Conservation (phyloP, 2,113 vertebrate species). For the Corythoichthys intestinalis region DNA sequence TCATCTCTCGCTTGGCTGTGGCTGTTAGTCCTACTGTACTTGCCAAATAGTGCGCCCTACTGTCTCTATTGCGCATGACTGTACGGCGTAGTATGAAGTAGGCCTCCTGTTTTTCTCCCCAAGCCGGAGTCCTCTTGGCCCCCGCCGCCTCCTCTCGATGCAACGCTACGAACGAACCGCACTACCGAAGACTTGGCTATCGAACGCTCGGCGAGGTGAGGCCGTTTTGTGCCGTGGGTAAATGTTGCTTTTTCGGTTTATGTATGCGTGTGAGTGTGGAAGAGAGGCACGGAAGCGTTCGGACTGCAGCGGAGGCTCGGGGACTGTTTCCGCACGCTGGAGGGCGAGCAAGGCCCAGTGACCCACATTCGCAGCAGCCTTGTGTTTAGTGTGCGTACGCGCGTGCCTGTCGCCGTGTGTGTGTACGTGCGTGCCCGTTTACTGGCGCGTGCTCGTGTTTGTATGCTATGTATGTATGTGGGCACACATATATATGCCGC, state of each 20-base stretch:
- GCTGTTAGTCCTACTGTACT: constrained; percentile 47
- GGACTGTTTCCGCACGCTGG: constrained; percentile 69
- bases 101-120: constrained; percentile 71
- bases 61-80: constrained; percentile 70
- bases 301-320: constrained; percentile 59
- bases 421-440: constrained; percentile 9
- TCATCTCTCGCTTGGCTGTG: constrained; percentile 15
- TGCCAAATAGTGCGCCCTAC: constrained; percentile 64
- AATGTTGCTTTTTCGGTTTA: constrained; percentile 1
- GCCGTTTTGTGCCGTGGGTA: background rate
- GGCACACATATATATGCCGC: constrained; percentile 56
- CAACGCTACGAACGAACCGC: constrained; percentile 56
- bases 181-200: constrained; percentile 38
- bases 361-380: constrained; percentile 70
- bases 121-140: constrained; percentile 58
- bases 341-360: constrained; percentile 73
- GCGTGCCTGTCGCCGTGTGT: constrained; percentile 18
- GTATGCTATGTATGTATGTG: background rate
- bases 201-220: constrained; percentile 37
- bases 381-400: constrained; percentile 6
- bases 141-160: constrained; percentile 52
- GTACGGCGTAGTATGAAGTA: constrained; percentile 64
- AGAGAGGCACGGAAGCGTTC: constrained; percentile 14
- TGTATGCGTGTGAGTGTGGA: background rate
- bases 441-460: background rate